These are phyloP conservation scores for Labroides dimidiatus DNA, from an alignment of 2,797 vertebrate species.

Conservation along the genomic window DNA sequence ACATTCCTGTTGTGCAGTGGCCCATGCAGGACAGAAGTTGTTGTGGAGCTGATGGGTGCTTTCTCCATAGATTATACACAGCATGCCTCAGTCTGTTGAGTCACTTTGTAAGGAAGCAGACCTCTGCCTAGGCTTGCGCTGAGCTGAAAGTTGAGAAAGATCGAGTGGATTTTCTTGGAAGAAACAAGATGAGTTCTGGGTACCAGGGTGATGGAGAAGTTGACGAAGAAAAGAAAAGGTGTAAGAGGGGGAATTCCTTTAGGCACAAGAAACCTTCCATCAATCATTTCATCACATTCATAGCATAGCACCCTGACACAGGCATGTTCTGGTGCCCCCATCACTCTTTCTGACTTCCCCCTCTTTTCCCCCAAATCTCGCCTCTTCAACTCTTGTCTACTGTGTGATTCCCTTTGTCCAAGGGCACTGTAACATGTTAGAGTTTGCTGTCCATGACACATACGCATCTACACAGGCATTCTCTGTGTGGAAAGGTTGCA, in stretches of 20 bases:
- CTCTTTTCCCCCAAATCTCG: constrained; percentile 11
- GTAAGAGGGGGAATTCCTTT: constrained; percentile 11
- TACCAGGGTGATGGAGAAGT: constrained; percentile 32
- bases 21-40: constrained; percentile 44
- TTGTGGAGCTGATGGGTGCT: constrained; percentile 25
- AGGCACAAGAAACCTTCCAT: constrained; percentile 56
- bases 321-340: constrained; percentile 54
- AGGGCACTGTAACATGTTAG: constrained; percentile 54
- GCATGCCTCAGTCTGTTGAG: constrained; percentile 6
- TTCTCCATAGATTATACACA: constrained; percentile 29
- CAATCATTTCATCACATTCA: constrained; percentile 73
- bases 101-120: constrained; percentile 22
- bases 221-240: constrained; percentile 25
- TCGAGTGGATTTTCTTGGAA: constrained; percentile 2
- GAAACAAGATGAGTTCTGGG: constrained; percentile 6
- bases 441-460: constrained; percentile 68
- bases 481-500: constrained; percentile 70
- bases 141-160: constrained; percentile 29
- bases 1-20: constrained; percentile 75
- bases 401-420: constrained; percentile 49
- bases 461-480: constrained; percentile 61
- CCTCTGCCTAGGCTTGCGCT: constrained; percentile 24
- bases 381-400: constrained; percentile 6
- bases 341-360: constrained; percentile 37
- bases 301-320: constrained; percentile 62